phyloP scores from a whole-genome alignment of 1,140 invertebrate genomes.

The Hyphantria cunea region DNA sequence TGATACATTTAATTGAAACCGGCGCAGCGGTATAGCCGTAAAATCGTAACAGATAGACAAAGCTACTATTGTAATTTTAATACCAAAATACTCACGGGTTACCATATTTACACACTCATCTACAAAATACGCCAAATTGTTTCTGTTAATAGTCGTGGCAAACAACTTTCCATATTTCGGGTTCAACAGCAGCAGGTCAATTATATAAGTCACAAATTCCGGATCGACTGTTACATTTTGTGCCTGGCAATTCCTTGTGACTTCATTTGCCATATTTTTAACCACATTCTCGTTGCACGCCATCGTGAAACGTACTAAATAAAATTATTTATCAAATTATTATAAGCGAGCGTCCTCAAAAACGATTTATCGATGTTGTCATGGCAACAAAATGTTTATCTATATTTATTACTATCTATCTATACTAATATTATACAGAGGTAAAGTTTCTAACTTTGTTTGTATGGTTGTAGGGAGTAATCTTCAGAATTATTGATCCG shows the following conservation, averaged over 20 bases:
- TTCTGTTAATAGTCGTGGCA: slow-evolving; percentile 64
- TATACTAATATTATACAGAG: no score
- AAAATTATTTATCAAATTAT: background rate
- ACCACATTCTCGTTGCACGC: slow-evolving; percentile 72
- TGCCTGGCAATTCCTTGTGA: slow-evolving; percentile 63
- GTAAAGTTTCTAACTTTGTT: no score
- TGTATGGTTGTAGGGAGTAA: no score
- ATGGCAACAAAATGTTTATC: background rate
- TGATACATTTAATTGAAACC: no score
- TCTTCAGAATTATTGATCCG: no score
- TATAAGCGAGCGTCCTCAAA: background rate
- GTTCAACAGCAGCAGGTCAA: slow-evolving; percentile 78
- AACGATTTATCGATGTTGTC: background rate
- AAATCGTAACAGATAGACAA: no score
- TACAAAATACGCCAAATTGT: slow-evolving; percentile 77
- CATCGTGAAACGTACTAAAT: slow-evolving; percentile 41
- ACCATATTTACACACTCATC: slow-evolving; percentile 72
- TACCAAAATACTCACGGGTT: slow-evolving; percentile 58
- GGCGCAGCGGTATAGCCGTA: no score
- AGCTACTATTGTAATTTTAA: no score
- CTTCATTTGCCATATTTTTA: slow-evolving; percentile 81
- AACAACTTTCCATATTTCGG: slow-evolving; percentile 80
- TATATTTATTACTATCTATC: no score
- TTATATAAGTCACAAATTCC: slow-evolving; percentile 66
- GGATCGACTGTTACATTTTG: slow-evolving; percentile 52